phyloP scores from a whole-genome alignment of 2,888 invertebrate genomes.

The Heliconius hortense region DNA sequence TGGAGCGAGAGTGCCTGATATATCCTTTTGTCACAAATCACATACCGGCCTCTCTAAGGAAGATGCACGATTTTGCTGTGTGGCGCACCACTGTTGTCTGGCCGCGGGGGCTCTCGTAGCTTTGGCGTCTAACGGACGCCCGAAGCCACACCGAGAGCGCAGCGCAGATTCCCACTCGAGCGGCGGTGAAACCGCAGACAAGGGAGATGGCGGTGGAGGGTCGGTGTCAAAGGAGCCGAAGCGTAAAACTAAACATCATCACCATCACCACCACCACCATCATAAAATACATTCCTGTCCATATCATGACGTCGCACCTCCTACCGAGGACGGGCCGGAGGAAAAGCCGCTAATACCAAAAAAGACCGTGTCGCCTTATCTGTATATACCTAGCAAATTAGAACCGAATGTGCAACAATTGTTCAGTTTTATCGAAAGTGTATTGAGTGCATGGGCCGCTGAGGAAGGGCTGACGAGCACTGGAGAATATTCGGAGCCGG shows the following conservation, averaged over 20 bases:
- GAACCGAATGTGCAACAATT: slow-evolving; percentile 90
- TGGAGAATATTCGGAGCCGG: slow-evolving; percentile 88
- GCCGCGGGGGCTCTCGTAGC: slow-evolving; percentile 71
- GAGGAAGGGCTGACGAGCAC: slow-evolving; percentile 87
- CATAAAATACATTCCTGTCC: slow-evolving; percentile 75
- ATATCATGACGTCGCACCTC: slow-evolving; percentile 69
- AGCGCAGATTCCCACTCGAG: slow-evolving; percentile 78
- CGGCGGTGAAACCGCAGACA: slow-evolving; percentile 73
- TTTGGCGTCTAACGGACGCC: slow-evolving; percentile 64
- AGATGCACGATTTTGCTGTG: slow-evolving; percentile 74
- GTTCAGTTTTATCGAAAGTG: slow-evolving; percentile 91
- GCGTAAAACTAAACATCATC: slow-evolving; percentile 67
- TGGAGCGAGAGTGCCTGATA: slow-evolving; percentile 75
- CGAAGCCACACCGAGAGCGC: slow-evolving; percentile 67
- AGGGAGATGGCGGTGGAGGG: slow-evolving; percentile 61
- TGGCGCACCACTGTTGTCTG: slow-evolving; percentile 78
- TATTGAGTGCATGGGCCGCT: slow-evolving; percentile 90
- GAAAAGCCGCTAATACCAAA: slow-evolving; percentile 66
- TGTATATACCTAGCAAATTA: slow-evolving; percentile 81
- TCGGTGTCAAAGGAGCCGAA: slow-evolving; percentile 58
- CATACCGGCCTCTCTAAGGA: slow-evolving; percentile 71
- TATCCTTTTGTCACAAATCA: slow-evolving; percentile 77
- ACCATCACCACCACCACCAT: slow-evolving; percentile 70
- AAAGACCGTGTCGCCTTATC: slow-evolving; percentile 78
- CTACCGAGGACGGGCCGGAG: slow-evolving; percentile 62